These are phyloP conservation scores for Galago senegalensis DNA, from an alignment of 2,797 vertebrate genomes.

Conservation along the genomic window DNA sequence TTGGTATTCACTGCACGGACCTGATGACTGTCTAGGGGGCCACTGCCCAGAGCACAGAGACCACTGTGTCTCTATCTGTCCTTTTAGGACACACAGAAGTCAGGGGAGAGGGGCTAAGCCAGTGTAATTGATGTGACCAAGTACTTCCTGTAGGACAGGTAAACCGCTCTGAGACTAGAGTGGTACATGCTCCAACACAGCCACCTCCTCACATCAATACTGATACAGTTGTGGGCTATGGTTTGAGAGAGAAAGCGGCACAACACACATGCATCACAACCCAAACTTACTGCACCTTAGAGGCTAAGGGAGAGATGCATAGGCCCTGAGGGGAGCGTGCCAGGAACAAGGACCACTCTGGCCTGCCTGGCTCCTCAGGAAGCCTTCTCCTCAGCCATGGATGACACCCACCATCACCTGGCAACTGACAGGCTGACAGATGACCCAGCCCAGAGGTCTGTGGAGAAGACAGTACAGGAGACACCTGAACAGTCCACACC, in stretches of 20 bases:
- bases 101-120: not conserved
- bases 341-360: not conserved
- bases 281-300: not conserved
- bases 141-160: not conserved
- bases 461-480: not conserved
- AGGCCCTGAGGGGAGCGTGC: not conserved
- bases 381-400: not conserved
- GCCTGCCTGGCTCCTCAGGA: not conserved
- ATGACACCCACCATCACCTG: not conserved
- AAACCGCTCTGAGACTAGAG: not conserved
- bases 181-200: not conserved
- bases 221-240: not conserved
- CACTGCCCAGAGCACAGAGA: not conserved
- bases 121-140: not conserved
- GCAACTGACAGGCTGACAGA: not conserved
- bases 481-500: accelerated
- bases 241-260: not conserved
- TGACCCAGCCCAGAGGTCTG: not conserved
- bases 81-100: not conserved
- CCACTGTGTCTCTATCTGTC: not conserved
- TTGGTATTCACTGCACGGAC: not conserved
- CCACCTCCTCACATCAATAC: not conserved
- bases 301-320: no score
- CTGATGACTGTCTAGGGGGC: not conserved
- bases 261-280: not conserved